Evolutionary conservation across 2,113 vertebrate species (phyloP).

Genomic region (Leptosomus discolor): DNA sequence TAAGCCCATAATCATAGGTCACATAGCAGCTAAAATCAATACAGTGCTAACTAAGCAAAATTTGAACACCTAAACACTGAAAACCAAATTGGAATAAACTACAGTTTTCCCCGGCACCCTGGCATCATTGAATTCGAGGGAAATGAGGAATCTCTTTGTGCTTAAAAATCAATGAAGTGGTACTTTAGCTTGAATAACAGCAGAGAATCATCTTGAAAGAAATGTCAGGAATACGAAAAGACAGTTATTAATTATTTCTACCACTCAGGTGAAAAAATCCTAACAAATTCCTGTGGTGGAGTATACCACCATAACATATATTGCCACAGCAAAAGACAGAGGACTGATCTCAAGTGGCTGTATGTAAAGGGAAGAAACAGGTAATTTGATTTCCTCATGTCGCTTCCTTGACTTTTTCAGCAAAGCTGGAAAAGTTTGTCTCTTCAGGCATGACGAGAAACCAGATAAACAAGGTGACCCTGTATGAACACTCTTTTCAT

Average conservation of each 20-base stretch:
- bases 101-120: neutral
- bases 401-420: neutral
- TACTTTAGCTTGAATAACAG: neutral
- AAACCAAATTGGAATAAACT: neutral
- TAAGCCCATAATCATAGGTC: neutral
- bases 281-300: neutral
- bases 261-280: neutral
- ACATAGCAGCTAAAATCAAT: conserved; percentile 35
- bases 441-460: neutral
- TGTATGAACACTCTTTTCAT: neutral
- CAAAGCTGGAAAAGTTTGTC: neutral
- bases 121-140: neutral
- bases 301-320: neutral
- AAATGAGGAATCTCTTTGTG: neutral
- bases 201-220: neutral
- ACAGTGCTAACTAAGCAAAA: conserved; percentile 12
- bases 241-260: neutral
- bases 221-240: neutral
- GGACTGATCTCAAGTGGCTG: neutral
- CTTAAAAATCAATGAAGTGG: conserved; percentile 37
- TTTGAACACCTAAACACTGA: neutral
- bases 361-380: neutral
- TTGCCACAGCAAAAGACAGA: neutral
- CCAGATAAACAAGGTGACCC: neutral
- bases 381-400: neutral